phyloP scores from a whole-genome alignment of 2,113 vertebrate species.

The Istiophorus platypterus region DNA sequence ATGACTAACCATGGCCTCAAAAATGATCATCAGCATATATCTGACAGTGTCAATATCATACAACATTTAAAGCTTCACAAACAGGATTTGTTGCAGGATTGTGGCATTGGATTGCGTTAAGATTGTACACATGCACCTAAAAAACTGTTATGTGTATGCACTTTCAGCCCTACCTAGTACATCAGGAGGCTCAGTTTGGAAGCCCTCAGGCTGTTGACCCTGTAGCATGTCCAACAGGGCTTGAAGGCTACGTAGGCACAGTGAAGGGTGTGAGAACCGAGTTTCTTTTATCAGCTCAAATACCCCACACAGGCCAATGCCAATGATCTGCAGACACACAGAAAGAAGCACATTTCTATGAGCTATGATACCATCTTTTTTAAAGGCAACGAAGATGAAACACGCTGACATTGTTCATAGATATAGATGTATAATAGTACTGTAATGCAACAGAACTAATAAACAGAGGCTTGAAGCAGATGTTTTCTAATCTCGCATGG shows the following conservation, averaged over 20 bases:
- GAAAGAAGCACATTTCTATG: conserved; percentile 24
- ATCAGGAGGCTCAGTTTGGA: conserved; percentile 97
- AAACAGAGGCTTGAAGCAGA: not conserved
- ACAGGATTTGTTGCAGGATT: not conserved
- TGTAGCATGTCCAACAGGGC: conserved; percentile 97
- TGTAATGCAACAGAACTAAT: conserved; percentile 5
- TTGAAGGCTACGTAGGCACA: conserved; percentile 97
- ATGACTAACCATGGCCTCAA: not conserved
- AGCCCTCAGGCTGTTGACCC: conserved; percentile 97
- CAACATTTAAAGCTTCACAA: not conserved
- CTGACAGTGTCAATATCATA: not conserved
- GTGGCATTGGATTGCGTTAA: not conserved
- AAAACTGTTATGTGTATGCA: not conserved
- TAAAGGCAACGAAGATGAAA: not conserved
- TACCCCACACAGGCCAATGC: conserved; percentile 97
- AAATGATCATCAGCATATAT: not conserved
- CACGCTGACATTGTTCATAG: not conserved
- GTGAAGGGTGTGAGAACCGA: conserved; percentile 95
- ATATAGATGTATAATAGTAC: not conserved
- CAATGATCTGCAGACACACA: conserved; percentile 90
- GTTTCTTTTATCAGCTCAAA: conserved; percentile 99
- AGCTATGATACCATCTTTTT: conserved; percentile 12
- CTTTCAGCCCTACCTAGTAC: conserved; percentile 89
- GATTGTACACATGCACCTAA: not conserved
- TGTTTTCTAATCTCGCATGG: conserved; percentile 9